Base-by-base conservation (phyloP, 2,113 vertebrate species). In the Micronycteris hirsuta region DNA sequence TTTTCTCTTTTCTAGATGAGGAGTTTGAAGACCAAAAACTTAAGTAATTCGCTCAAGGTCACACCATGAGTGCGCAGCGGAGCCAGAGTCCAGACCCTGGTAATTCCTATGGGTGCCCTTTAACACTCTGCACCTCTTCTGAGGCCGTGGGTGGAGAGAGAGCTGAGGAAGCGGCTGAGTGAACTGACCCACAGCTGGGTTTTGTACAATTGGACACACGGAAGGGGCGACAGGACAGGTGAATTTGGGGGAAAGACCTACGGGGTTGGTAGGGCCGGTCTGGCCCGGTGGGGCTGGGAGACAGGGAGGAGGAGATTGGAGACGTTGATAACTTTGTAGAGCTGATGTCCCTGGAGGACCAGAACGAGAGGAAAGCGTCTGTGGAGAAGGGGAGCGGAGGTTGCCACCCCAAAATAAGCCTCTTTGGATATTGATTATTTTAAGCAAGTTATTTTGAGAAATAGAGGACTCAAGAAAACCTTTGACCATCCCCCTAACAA, bases 1-100 rank as follows among this genome's bases (percentile, higher is more conserved):
- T 97, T 93, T 91, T 52, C 78, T 91, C 56, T 87, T 90, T 91
- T 80, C 58, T 17, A 87, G 9, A 45, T 68, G 26, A 47, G 63
- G 49, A 84, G 3, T 9, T 58, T 80, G 24, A 13, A 78, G 68
- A 65, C 28, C 70, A 68, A 81, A 86, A 63, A n/a, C 71, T 76
- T 89, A 56, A 0, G 0, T 36, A 70, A 71, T 71, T 63, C 77
- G 19, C 36, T 20, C 17, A 81, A 43, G 63, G 33, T 92, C 92
- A 54, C 28, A 61, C 14, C 93, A 41, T 0, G 3, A 56, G 36
- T 5, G 5, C 14, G 38, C 24, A 20, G 38, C 19, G 36, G 73
- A 94, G 73, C 61, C 82, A 49, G 68, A 68, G 91, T 93, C 88
- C 43, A 24, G 67, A 11, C 5, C 33, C 68, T 36, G 28, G 16